A percentile compares a stretch with the other conserved stretches of the same genome.
These are phyloP conservation scores for Cistogaster globosa DNA, from an alignment of 2,888 invertebrate species.

Conservation along the genomic window DNA sequence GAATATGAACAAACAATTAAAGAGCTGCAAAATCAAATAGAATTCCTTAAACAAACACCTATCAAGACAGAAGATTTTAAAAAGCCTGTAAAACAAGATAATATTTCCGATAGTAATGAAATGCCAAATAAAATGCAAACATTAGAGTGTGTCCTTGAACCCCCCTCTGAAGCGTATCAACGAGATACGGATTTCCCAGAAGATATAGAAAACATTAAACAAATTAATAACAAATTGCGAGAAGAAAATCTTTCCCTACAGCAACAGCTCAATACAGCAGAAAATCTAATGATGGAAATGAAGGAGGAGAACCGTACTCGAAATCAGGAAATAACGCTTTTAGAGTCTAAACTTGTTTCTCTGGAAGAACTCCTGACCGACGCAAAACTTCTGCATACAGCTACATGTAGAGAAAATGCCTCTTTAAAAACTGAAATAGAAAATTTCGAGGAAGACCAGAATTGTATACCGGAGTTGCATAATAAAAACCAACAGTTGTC, in stretches of 20 bases:
- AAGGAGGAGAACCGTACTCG: conserved; percentile 33
- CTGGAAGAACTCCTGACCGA: conserved; percentile 30
- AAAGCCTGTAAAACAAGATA: conserved; percentile 8
- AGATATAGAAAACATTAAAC: conserved; percentile 26
- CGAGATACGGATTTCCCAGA: neutral
- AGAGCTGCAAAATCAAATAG: conserved; percentile 61
- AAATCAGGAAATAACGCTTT: conserved; percentile 16
- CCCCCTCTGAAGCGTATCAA: too few species aligned
- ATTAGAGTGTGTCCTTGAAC: neutral
- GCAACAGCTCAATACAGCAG: conserved; percentile 11
- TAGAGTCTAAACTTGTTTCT: conserved; percentile 26
- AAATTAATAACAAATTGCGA: conserved; percentile 13
- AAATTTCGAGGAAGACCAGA: conserved; percentile 15
- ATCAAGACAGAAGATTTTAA: conserved; percentile 1
- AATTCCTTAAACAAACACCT: neutral
- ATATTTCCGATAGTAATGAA: neutral
- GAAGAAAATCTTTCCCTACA: conserved; percentile 13
- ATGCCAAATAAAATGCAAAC: neutral
- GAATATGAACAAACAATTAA: conserved; percentile 72
- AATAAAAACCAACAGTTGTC: conserved; percentile 36
- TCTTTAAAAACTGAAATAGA: conserved; percentile 38
- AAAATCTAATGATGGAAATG: conserved; percentile 18
- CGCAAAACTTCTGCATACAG: conserved; percentile 10
- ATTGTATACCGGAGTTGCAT: conserved; percentile 40
- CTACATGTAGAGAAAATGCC: conserved; percentile 13